These are phyloP conservation scores for Mormyrus hasselquistii DNA, from an alignment of 2,797 vertebrate genomes.

Conservation along the genomic window DNA sequence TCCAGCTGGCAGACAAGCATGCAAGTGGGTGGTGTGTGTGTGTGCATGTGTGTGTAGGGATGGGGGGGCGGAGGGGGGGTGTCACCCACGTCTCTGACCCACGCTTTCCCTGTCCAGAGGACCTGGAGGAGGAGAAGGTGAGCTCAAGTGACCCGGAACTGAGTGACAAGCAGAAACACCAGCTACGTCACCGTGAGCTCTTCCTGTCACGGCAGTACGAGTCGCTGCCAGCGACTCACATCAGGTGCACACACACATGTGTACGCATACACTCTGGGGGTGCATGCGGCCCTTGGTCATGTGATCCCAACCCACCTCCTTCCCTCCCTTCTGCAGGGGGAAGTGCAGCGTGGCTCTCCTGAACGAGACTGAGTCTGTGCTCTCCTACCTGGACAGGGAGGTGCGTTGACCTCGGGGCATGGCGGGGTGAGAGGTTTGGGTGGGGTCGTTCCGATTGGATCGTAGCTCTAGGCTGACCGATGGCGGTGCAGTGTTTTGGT, in stretches of 20 bases:
- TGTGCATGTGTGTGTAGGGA: neutral
- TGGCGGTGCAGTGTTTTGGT: neutral
- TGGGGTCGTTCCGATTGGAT: neutral
- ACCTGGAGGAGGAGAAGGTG: conserved; percentile 70
- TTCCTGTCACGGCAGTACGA: conserved; percentile 94
- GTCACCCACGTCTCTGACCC: neutral
- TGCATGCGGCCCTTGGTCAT: neutral
- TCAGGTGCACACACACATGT: conserved; percentile 63
- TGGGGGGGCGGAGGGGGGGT: neutral
- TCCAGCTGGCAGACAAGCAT: conserved; percentile 96
- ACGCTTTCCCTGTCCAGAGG: conserved; percentile 64
- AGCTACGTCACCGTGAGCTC: conserved; percentile 90
- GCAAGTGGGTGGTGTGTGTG: conserved; percentile 76
- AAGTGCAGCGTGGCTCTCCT: conserved; percentile 93
- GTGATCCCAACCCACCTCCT: neutral
- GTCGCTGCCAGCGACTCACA: conserved; percentile 89
- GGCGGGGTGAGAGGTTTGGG: neutral
- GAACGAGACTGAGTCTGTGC: conserved; percentile 90
- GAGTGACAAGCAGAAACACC: conserved; percentile 95
- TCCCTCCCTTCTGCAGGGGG: conserved; percentile 62
- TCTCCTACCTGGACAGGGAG: conserved; percentile 96
- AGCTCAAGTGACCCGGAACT: conserved; percentile 74
- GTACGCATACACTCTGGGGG: neutral
- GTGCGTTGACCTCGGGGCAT: conserved; percentile 52
- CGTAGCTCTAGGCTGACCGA: neutral